Evolutionary conservation across 2,113 vertebrate species (phyloP).

Genomic region (Perca fluviatilis): DNA sequence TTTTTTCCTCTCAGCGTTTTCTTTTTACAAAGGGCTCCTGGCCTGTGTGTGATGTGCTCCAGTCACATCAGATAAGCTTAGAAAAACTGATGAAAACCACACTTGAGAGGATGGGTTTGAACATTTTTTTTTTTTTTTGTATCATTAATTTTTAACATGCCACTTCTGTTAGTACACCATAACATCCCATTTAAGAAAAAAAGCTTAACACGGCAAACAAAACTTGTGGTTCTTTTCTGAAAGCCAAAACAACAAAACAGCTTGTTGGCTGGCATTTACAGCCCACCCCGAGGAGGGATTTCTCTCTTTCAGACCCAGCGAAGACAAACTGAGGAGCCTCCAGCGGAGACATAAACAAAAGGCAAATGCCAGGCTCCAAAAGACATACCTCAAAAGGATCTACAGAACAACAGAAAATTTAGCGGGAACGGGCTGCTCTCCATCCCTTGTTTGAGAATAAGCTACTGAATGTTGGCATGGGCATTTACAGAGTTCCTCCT

Average conservation of each 20-base stretch:
- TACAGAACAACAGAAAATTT: constrained; percentile 30
- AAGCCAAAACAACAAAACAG: constrained; percentile 64
- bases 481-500: constrained; percentile 13
- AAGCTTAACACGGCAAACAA: constrained; percentile 41
- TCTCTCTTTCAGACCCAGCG: constrained; percentile 48
- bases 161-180: constrained; percentile 7
- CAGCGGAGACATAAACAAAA: constrained; percentile 66
- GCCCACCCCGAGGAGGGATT: constrained; percentile 70
- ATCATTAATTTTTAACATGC: too few relatives aligned
- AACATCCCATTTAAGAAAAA: constrained; percentile 27
- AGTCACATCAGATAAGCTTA: constrained; percentile 18
- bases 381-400: constrained; percentile 56
- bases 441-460: constrained; percentile 24
- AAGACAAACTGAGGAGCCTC: constrained; percentile 61
- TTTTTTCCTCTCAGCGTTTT: neutral
- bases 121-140: too few relatives aligned
- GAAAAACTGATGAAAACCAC: neutral
- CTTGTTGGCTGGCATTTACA: constrained; percentile 77
- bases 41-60: constrained; percentile 5
- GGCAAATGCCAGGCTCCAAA: constrained; percentile 68
- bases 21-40: constrained; percentile 46
- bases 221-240: constrained; percentile 41
- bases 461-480: constrained; percentile 5
- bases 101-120: too few relatives aligned
- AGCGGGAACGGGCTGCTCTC: constrained; percentile 5